phyloP scores from a whole-genome alignment of 2,113 vertebrate genomes.

The Phalacrocorax carbo region DNA sequence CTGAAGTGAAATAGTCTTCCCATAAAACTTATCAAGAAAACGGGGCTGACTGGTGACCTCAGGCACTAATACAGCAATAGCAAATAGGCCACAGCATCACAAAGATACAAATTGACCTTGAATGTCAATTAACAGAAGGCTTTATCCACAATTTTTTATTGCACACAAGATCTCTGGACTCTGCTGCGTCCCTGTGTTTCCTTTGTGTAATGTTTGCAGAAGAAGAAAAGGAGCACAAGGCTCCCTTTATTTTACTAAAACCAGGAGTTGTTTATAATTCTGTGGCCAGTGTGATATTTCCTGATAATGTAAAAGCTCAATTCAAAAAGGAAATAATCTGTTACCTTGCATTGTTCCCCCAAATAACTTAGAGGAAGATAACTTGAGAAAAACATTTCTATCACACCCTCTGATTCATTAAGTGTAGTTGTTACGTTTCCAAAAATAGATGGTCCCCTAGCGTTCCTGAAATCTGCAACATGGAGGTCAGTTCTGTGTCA shows the following conservation, averaged over 20 bases:
- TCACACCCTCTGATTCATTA: constrained; percentile 6
- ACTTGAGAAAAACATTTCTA: constrained; percentile 23
- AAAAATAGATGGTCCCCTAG: neutral
- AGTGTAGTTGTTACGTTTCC: neutral
- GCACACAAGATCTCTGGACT: neutral
- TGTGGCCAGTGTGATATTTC: constrained; percentile 2
- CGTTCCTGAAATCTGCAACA: neutral
- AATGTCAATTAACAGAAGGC: neutral
- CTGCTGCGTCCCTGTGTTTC: neutral
- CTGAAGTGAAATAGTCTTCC: neutral
- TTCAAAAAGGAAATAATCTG: constrained; percentile 42
- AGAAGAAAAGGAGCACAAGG: neutral
- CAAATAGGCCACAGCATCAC: neutral
- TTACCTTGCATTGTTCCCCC: constrained; percentile 45
- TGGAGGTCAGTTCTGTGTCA: neutral
- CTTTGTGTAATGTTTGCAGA: neutral
- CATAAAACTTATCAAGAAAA: neutral
- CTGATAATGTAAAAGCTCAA: constrained; percentile 9
- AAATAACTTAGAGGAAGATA: neutral
- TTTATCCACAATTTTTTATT: neutral
- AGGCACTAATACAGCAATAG: neutral
- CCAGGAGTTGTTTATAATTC: constrained; percentile 2
- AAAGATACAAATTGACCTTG: neutral
- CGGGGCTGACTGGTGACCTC: neutral
- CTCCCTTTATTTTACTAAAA: neutral